Evolutionary conservation across 2,888 invertebrate genomes (phyloP).

Genomic region (Cordilura impudica): DNA sequence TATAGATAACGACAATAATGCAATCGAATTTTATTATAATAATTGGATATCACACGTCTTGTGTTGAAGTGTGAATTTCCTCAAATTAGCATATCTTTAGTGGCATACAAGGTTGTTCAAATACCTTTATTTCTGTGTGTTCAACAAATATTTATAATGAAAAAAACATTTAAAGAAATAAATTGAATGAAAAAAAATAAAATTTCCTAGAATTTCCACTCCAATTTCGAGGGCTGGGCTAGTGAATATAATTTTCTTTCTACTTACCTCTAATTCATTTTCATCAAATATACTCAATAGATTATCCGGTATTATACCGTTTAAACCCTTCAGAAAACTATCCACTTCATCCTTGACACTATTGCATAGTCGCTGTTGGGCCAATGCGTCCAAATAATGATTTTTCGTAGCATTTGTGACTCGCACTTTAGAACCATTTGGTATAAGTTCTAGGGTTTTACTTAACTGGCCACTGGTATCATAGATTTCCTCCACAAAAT

Average conservation of each 20-base stretch:
- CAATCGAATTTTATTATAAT: too few species aligned
- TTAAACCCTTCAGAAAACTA: slow-evolving; percentile 92
- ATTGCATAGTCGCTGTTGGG: slow-evolving; percentile 91
- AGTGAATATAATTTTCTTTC: background rate
- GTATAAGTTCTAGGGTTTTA: slow-evolving; percentile 89
- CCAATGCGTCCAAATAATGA: slow-evolving; percentile 91
- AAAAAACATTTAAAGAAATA: too few species aligned
- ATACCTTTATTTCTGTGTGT: too few species aligned
- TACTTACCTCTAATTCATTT: slow-evolving; percentile 92
- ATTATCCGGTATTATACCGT: slow-evolving; percentile 94
- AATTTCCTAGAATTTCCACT: too few species aligned
- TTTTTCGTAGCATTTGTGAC: slow-evolving; percentile 82
- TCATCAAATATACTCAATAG: slow-evolving; percentile 96
- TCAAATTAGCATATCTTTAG: too few species aligned
- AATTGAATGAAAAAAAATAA: too few species aligned
- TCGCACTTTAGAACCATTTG: slow-evolving; percentile 86
- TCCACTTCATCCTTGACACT: slow-evolving; percentile 90
- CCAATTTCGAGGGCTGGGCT: too few species aligned
- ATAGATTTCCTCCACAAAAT: slow-evolving; percentile 94
- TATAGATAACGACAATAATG: too few species aligned
- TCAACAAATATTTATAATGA: too few species aligned
- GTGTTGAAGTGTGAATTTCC: too few species aligned
- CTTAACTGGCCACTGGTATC: slow-evolving; percentile 86
- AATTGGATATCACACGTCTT: too few species aligned
- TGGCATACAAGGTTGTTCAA: too few species aligned